Evolutionary conservation across 1,140 invertebrate genomes (phyloP).

Genomic region (Holcopasites calliopsidis): DNA sequence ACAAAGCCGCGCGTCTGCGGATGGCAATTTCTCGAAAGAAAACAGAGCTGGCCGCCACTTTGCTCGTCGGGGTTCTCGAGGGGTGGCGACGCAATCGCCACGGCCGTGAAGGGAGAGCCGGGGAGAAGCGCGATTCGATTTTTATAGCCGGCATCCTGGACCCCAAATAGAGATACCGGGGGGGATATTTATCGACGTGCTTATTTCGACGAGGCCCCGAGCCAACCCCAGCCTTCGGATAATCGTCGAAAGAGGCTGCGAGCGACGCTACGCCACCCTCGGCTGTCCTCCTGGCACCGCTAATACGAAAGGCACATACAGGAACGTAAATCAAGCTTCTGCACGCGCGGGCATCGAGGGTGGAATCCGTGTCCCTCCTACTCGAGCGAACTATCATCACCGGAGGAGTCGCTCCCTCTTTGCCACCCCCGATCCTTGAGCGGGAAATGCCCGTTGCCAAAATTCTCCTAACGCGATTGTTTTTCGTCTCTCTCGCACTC

Average conservation of each 20-base stretch:
- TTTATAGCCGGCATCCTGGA: slow-evolving; percentile 30
- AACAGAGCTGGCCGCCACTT: not conserved
- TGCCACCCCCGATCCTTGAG: not conserved
- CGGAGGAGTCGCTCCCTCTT: not conserved
- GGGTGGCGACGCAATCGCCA: not conserved
- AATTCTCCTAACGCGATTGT: slow-evolving; percentile 32
- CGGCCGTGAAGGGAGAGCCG: not conserved
- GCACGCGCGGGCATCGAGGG: not conserved
- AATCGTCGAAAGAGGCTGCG: slow-evolving; percentile 54
- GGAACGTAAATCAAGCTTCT: slow-evolving; percentile 34
- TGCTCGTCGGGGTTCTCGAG: not conserved
- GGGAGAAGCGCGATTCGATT: slow-evolving; percentile 31
- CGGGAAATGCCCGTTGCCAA: not conserved
- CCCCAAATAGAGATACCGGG: slow-evolving; percentile 29
- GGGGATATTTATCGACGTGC: slow-evolving; percentile 46
- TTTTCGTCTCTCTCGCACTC: not conserved
- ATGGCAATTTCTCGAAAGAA: slow-evolving; percentile 26
- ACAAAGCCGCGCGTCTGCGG: slow-evolving; percentile 5
- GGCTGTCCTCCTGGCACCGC: slow-evolving; percentile 10
- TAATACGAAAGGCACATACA: slow-evolving; percentile 40
- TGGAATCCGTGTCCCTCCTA: not conserved
- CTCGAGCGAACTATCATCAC: not conserved
- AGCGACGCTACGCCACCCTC: not conserved
- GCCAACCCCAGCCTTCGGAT: slow-evolving; percentile 26
- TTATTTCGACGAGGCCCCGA: slow-evolving; percentile 40